Percentiles rank a stretch among this genome's conserved stretches.
These are phyloP conservation scores for Encarsia formosa DNA, from an alignment of 2,888 invertebrate genomes.

Conservation along the genomic window DNA sequence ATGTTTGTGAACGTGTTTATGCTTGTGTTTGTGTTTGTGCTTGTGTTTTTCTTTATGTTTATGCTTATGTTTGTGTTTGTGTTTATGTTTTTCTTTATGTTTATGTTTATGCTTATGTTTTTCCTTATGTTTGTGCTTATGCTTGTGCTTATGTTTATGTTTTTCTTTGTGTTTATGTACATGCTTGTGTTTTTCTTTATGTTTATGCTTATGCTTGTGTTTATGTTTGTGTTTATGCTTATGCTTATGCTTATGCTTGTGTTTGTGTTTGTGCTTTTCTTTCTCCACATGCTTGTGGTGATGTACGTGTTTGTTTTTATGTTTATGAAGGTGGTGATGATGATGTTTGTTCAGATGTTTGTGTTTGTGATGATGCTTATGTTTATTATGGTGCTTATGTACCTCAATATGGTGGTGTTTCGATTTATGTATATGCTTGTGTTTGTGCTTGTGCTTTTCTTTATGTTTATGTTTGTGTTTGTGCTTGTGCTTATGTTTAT, in stretches of 20 bases:
- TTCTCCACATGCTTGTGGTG: slow-evolving; percentile 13
- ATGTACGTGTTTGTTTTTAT: slow-evolving; percentile 14
- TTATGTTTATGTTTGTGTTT: slow-evolving; percentile 2
- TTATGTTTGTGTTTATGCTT: slow-evolving; percentile 16
- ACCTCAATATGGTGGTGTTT: slow-evolving; percentile 10
- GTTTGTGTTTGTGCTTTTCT: slow-evolving; percentile 14
- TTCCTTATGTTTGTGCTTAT: slow-evolving; percentile 20
- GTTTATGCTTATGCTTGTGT: slow-evolving; percentile 21
- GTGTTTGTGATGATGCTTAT: slow-evolving; percentile 13
- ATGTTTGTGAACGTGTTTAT: slow-evolving; percentile 22
- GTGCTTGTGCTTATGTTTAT: slow-evolving; percentile 15
- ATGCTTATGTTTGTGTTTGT: slow-evolving; percentile 22
- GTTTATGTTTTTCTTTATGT: slow-evolving; percentile 23
- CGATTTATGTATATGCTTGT: slow-evolving; percentile 13
- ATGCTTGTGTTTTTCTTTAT: slow-evolving; percentile 16
- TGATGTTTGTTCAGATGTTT: slow-evolving; percentile 7
- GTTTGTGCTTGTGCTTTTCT: slow-evolving; percentile 12
- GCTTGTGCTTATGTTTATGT: slow-evolving; percentile 14
- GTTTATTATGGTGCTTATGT: slow-evolving; percentile 16
- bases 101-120: slow-evolving; percentile 15
- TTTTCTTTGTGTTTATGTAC: slow-evolving; percentile 12
- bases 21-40: slow-evolving; percentile 22
- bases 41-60: slow-evolving; percentile 26
- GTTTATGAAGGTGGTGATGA: slow-evolving; percentile 6
- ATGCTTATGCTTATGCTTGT: slow-evolving; percentile 19